Conservation (phyloP, 2,113 vertebrate genomes). For the Pollimyrus isidori region DNA sequence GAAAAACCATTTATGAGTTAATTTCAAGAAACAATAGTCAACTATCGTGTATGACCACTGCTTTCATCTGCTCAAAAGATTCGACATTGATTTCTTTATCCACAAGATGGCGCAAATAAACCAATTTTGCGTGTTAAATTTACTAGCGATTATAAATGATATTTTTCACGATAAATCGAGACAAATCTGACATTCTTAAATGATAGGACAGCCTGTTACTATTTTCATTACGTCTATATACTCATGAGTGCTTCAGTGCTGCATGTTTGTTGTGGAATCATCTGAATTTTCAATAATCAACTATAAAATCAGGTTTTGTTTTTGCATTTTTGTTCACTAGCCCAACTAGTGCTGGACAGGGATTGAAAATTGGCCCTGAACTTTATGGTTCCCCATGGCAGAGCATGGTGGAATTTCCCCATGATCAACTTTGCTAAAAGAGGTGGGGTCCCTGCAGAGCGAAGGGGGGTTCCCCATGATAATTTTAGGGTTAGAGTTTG, state of each 20-base stretch:
- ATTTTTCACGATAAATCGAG: neutral
- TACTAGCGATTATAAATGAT: neutral
- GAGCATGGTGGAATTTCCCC: neutral
- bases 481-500: neutral
- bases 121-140: neutral
- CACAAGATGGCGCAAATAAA: neutral
- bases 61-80: neutral
- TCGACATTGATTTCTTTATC: neutral
- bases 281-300: neutral
- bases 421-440: neutral
- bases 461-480: neutral
- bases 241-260: neutral
- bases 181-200: neutral
- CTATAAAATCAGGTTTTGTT: neutral
- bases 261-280: neutral
- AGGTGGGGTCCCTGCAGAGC: neutral
- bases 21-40: neutral
- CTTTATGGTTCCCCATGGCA: neutral
- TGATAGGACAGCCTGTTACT: neutral
- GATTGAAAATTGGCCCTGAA: neutral
- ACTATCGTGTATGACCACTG: neutral
- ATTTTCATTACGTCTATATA: neutral
- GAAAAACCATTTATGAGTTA: neutral
- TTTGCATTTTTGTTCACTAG: neutral
- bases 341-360: neutral